Evolutionary conservation across 2,113 vertebrate species (phyloP).

Genomic region (Ailurus styani): DNA sequence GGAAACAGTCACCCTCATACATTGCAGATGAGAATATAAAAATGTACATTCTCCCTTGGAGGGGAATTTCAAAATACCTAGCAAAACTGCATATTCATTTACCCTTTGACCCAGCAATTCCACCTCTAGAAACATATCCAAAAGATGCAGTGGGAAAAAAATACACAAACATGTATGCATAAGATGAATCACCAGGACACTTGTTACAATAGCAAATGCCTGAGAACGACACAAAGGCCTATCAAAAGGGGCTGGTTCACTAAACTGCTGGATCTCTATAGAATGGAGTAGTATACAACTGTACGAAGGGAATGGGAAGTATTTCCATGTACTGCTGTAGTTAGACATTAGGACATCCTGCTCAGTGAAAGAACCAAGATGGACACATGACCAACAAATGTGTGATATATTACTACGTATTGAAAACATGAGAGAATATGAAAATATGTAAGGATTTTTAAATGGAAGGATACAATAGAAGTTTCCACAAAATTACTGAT

Average conservation of each 20-base stretch:
- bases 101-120: not conserved
- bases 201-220: not conserved
- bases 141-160: not conserved
- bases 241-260: accelerated
- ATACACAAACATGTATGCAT: accelerated
- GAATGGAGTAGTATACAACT: accelerated
- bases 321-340: not conserved
- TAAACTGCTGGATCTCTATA: accelerated
- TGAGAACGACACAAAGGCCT: too few relatives aligned
- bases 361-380: not conserved
- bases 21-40: not conserved
- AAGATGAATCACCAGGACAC: not conserved
- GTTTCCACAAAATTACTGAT: not conserved
- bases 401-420: accelerated
- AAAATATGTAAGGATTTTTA: not conserved
- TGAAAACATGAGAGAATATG: not conserved
- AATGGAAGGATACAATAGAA: not conserved
- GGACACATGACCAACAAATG: too few relatives aligned
- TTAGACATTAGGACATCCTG: not conserved
- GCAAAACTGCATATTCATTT: not conserved
- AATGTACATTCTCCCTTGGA: not conserved
- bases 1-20: not conserved
- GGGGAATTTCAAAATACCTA: not conserved
- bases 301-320: accelerated
- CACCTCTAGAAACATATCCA: not conserved